phyloP scores from a whole-genome alignment of 2,888 invertebrate genomes.

The Phorcus lineatus region DNA sequence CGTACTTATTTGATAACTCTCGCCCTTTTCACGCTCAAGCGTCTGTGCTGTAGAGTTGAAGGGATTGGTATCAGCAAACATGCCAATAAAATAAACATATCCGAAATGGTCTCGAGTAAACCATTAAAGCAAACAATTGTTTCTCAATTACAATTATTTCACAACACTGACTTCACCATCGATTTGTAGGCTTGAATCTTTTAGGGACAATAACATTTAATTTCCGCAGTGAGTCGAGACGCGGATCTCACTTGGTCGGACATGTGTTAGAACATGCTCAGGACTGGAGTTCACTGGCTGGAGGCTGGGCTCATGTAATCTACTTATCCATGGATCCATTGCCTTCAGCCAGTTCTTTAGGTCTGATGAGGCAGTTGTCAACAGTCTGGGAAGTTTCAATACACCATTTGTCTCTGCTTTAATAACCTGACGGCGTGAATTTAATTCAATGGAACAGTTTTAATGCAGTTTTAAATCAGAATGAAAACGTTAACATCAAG shows the following conservation, averaged over 20 bases:
- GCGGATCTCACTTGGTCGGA: background rate
- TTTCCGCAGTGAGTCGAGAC: background rate
- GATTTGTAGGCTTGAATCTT: background rate
- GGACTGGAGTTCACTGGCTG: too few relatives aligned
- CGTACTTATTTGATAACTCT: background rate
- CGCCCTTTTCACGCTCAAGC: background rate
- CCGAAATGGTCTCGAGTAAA: background rate
- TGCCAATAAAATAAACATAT: constrained; percentile 8
- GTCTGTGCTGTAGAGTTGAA: background rate
- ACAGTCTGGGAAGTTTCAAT: too few relatives aligned
- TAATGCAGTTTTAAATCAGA: too few relatives aligned
- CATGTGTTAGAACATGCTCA: background rate
- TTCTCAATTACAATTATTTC: constrained; percentile 10
- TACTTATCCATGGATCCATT: too few relatives aligned
- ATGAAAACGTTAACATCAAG: too few relatives aligned
- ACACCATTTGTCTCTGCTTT: too few relatives aligned
- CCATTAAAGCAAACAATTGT: constrained; percentile 8
- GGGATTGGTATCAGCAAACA: background rate
- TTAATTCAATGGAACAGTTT: too few relatives aligned
- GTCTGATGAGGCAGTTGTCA: too few relatives aligned
- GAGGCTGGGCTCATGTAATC: too few relatives aligned
- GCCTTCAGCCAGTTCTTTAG: too few relatives aligned
- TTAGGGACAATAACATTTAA: background rate
- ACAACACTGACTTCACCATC: background rate
- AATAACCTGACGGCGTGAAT: too few relatives aligned